Conservation (phyloP, 2,888 invertebrate genomes). For the Dryobotodes eremita region DNA sequence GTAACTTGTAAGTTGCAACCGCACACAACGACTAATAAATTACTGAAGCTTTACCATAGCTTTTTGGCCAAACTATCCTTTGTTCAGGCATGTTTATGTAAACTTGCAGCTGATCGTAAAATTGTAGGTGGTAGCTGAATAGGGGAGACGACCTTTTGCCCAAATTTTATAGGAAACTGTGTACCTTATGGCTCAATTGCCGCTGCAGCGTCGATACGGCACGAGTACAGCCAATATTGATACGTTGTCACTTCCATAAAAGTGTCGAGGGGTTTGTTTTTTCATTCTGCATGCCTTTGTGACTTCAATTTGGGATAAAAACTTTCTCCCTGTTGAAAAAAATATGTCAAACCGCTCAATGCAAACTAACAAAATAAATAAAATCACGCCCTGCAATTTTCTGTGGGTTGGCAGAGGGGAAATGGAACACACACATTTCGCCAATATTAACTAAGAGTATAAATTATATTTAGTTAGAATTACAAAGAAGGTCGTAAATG, state of each 20-base stretch:
- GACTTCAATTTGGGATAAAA: not conserved
- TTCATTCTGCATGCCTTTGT: not conserved
- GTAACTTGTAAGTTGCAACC: slow-evolving; percentile 25
- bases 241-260: slow-evolving; percentile 20
- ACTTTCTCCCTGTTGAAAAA: not conserved
- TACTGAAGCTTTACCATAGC: slow-evolving; percentile 16
- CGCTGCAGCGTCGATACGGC: slow-evolving; percentile 18
- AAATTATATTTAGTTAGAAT: not conserved
- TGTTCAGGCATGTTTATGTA: slow-evolving; percentile 34
- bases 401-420: not conserved
- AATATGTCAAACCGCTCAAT: not conserved
- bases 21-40: slow-evolving; percentile 34
- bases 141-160: not conserved
- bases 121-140: not conserved
- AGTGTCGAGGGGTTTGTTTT: not conserved
- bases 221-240: slow-evolving; percentile 22
- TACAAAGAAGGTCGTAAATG: not conserved
- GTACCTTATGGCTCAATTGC: slow-evolving; percentile 31
- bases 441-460: not conserved
- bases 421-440: too few species aligned
- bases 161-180: slow-evolving; percentile 25
- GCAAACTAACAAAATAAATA: not conserved
- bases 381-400: not conserved
- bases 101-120: slow-evolving; percentile 43
- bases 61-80: slow-evolving; percentile 35